These are phyloP conservation scores for Drosophila infuscata DNA, from an alignment of 2,888 invertebrate genomes.

Conservation along the genomic window DNA sequence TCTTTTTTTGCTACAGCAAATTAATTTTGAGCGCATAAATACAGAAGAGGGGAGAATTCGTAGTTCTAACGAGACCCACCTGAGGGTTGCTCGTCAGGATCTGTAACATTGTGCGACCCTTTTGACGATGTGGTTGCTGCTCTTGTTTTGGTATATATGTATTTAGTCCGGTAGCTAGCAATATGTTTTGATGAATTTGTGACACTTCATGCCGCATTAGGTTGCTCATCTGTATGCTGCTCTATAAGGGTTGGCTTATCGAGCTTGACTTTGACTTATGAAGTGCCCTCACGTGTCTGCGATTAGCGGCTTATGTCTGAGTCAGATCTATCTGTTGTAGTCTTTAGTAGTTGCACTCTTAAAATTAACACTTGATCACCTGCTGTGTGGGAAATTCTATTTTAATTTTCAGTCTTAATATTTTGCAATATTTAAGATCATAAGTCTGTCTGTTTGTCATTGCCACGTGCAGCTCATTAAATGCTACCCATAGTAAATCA, in stretches of 20 bases:
- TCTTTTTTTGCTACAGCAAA: conserved; percentile 41
- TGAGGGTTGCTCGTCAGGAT: conserved; percentile 37
- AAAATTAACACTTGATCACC: conserved; percentile 48
- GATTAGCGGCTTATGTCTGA: conserved; percentile 68
- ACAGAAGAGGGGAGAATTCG: conserved; percentile 2
- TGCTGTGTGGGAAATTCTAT: conserved; percentile 58
- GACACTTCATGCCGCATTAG: conserved; percentile 83
- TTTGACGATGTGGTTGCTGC: conserved; percentile 36
- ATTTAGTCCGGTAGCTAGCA: conserved; percentile 43
- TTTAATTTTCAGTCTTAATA: conserved; percentile 1
- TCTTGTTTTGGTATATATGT: conserved; percentile 53
- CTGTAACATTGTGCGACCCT: conserved; percentile 45
- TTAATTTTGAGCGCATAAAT: conserved; percentile 56
- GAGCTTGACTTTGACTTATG: conserved; percentile 37
- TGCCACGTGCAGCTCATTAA: conserved; percentile 48
- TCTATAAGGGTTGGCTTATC: conserved; percentile 33
- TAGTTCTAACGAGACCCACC: conserved; percentile 3
- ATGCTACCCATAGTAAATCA: conserved; percentile 44
- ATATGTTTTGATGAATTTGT: conserved; percentile 81
- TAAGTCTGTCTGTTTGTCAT: not conserved
- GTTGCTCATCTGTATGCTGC: conserved; percentile 17
- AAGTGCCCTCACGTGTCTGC: conserved; percentile 80
- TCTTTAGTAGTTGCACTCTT: conserved; percentile 5
- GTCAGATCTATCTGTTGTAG: conserved; percentile 15
- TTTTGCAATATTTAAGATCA: conserved; percentile 6